Evolutionary conservation across 2,113 vertebrate genomes (phyloP).

Genomic region (Anas platyrhynchos): DNA sequence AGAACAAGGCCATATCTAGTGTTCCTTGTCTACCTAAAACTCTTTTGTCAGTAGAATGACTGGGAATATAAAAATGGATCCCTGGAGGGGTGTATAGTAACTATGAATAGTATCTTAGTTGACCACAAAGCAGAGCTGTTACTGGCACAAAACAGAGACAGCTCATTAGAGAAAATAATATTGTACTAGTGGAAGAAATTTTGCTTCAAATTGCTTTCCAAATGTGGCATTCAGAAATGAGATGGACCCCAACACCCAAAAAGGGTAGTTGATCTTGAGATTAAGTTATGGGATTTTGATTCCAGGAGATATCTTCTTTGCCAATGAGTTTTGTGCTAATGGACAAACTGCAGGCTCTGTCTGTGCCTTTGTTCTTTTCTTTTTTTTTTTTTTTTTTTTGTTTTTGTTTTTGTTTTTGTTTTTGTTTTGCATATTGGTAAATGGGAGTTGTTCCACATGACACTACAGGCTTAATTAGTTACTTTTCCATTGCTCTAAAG

Average conservation of each 20-base stretch:
- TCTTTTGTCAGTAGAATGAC: slow-evolving; percentile 28
- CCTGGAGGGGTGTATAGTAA: slow-evolving; percentile 35
- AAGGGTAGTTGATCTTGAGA: neutral
- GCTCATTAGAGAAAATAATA: slow-evolving; percentile 52
- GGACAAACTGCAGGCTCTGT: neutral
- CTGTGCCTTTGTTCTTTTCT: neutral
- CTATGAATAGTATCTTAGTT: slow-evolving; percentile 37
- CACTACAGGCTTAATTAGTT: neutral
- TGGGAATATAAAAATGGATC: slow-evolving; percentile 40
- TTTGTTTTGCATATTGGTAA: neutral
- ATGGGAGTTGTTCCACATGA: neutral
- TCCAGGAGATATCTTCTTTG: neutral
- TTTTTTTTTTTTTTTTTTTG: neutral
- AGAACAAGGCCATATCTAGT: neutral
- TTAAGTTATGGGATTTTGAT: neutral
- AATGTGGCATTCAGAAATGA: slow-evolving; percentile 49
- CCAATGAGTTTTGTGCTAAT: neutral
- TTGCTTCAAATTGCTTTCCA: slow-evolving; percentile 48
- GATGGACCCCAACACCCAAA: slow-evolving; percentile 4
- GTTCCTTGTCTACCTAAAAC: slow-evolving; percentile 38
- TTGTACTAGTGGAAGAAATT: slow-evolving; percentile 27
- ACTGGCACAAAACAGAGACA: slow-evolving; percentile 56
- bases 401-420: neutral
- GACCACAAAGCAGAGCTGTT: slow-evolving; percentile 58
- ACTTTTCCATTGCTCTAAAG: neutral